Conservation (phyloP, 2,113 vertebrate genomes). For the Psittacus erithacus region DNA sequence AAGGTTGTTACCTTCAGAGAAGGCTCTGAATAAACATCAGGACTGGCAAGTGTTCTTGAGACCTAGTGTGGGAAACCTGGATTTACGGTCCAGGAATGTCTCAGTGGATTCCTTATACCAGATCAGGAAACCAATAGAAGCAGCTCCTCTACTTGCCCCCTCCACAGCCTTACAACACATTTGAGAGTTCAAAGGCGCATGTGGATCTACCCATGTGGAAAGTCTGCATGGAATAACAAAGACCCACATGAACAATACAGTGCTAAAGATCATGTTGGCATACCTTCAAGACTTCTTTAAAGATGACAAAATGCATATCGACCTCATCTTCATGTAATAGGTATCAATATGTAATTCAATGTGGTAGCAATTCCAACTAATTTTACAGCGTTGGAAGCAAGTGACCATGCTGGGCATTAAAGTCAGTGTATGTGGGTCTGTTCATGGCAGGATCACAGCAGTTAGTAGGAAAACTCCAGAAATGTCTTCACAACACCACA, state of each 20-base stretch:
- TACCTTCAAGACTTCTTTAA: not conserved
- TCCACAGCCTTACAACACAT: not conserved
- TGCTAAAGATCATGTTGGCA: not conserved
- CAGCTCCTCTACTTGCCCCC: not conserved
- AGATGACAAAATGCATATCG: not conserved
- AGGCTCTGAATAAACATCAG: not conserved
- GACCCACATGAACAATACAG: not conserved
- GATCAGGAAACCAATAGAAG: not conserved
- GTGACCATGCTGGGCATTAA: not conserved
- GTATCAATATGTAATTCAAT: not conserved
- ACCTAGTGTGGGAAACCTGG: not conserved
- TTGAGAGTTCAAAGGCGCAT: not conserved
- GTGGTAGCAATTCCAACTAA: not conserved
- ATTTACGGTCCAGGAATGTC: not conserved
- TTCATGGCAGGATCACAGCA: not conserved
- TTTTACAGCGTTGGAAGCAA: not conserved
- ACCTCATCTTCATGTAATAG: not conserved
- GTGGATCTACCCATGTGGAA: fast-evolving
- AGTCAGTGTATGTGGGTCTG: not conserved
- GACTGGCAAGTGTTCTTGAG: not conserved
- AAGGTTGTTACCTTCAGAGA: not conserved
- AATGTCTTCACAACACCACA: not conserved
- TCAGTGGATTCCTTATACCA: not conserved
- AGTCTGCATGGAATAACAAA: not conserved
- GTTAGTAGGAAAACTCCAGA: not conserved